Base-by-base conservation (phyloP, 2,888 invertebrate genomes). In the Ochropleura plecta region DNA sequence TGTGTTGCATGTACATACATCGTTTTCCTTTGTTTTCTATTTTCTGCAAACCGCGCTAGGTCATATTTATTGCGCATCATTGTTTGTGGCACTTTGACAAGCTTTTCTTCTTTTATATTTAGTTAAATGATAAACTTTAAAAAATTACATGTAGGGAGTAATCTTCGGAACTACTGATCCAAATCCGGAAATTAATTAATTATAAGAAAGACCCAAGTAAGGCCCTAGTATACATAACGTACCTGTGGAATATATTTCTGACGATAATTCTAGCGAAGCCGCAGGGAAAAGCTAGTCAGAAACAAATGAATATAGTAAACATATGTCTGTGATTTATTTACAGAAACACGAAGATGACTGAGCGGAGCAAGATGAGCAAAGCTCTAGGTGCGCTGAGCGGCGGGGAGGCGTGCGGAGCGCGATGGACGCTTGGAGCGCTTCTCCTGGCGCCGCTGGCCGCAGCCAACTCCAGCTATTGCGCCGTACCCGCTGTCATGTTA, bases 371-470 rank as follows among this genome's bases (percentile, higher is more conserved):
- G 73, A 93, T 93, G 90, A 93, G 93, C 79, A 89, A 90, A 79
- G 91, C 91, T 30, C 84, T 94, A 73, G 89, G 89, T 73, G 92
- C 92, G 53, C 90, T 95, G 48, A 89, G 90, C 59, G 93, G 94
- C 44, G 93, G 94, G 8, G 96, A 95, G 76, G 96, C 94, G 4
- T 95, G 94, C 82, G 96, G 93, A 60, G 96, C 94, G 68, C 95
- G 97, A 10, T 97, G 97, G 97, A 97, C 97, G 5, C 94, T 97
- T 18, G 97, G 97, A 3, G 95, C 97, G 8, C 92, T 97, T 16
- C 94, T 97, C 75, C 92, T 97, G 76, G 96, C 97, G 1, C 97
- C 97, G 4, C 94, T 97, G 53, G 97, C 97, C 3, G 97, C 97
- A 3, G 97, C 97, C 71, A 97, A 97, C 91, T 96, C 97, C 77